Conservation (phyloP, 2,113 vertebrate genomes). For the Sceloporus tristichus region DNA sequence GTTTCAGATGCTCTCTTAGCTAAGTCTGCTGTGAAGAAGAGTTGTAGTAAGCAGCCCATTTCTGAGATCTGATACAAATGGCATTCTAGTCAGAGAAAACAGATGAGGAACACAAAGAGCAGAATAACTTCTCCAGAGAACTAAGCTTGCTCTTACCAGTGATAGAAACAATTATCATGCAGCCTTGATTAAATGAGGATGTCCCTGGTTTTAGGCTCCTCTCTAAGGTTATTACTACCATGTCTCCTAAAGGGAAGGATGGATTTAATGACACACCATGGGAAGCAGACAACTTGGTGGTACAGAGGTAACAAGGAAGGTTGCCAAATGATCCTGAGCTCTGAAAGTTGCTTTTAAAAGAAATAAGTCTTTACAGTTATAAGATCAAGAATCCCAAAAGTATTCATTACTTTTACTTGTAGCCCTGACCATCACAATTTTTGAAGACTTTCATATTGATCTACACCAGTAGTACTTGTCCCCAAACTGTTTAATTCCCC, state of each 20-base stretch:
- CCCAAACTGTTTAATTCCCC: no score
- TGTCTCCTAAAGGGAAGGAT: neutral
- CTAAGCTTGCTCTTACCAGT: neutral
- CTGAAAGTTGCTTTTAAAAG: no score
- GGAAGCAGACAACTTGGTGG: slow-evolving; percentile 25
- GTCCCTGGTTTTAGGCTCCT: neutral
- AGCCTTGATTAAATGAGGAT: slow-evolving; percentile 24
- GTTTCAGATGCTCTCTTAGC: neutral
- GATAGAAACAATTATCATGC: slow-evolving; percentile 35
- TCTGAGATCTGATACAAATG: slow-evolving; percentile 15
- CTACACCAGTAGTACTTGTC: no score
- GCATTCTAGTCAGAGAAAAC: slow-evolving; percentile 47
- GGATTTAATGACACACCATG: neutral
- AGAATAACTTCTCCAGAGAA: neutral
- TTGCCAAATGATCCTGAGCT: slow-evolving; percentile 2
- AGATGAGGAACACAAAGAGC: neutral
- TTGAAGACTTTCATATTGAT: no score
- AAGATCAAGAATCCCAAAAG: no score
- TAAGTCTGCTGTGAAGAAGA: slow-evolving; percentile 43
- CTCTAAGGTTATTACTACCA: slow-evolving; percentile 7
- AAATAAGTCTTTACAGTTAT: no score
- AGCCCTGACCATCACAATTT: no score
- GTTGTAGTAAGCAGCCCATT: slow-evolving; percentile 38
- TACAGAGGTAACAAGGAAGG: neutral
- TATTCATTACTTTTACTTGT: no score